Base-by-base conservation (phyloP, 2,888 invertebrate genomes). In the Drosophila phalerata region DNA sequence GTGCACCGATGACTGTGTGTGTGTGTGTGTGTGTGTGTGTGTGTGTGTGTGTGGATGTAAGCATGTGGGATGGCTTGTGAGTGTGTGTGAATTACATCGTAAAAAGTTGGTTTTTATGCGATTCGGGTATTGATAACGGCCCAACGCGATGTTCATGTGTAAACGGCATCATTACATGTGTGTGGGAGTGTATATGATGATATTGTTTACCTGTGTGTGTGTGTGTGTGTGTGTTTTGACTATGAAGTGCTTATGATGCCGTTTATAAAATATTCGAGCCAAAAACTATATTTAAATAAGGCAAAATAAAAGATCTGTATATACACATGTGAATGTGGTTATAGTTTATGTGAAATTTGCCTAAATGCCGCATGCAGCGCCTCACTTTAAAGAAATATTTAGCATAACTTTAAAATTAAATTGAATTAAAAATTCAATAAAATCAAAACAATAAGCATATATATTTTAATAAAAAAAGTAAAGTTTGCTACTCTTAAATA, bases 71-170 rank as follows among this genome's bases (percentile, higher is more conserved):
- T 65, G 37, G 28, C 17, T 45, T 65, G 47, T 15, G 60, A 66
- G 56, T 75, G 82, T 77, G 88, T 82, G 88, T 67, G 80, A 88
- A 85, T 82, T 76, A 88, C 85, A 82, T 84, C 83, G 83, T 84
- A 84, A 84, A 84, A 88, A 71, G 62, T 77, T 88, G 88, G 69
- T 51, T 85, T 85, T 79, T 88, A 85, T 84, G 80, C 75, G 83
- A 85, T 88, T 71, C 78, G 75, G 88, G 69, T 77, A 84, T 84
- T 88, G 83, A 84, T 84, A 88, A 88, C 77, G 73, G 71, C 62
- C 82, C 79, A 70, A 72, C 80, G 88, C 73, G 80, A 88, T 82
- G 88, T 75, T 84, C 80, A 73, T 74, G 83, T 85, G 80, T 87
- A 70, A 83, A 87, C 82, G 82, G 85, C 88, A 68, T 85, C 79